Base-by-base conservation (phyloP, 2,113 vertebrate genomes). In the Dicentrarchus labrax region DNA sequence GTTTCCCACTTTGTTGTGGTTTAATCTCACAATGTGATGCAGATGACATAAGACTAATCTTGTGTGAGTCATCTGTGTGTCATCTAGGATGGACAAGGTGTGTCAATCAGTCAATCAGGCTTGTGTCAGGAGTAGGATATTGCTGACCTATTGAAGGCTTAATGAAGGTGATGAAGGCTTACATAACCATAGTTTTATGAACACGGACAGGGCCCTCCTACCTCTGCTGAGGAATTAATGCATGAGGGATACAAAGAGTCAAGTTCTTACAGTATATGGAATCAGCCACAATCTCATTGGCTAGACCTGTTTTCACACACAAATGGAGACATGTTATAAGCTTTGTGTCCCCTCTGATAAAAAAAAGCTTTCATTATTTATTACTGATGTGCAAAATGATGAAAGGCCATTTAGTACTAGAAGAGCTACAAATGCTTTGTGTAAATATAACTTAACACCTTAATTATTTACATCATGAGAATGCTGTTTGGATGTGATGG, bases 21-120 rank as follows among this genome's bases (percentile, higher is more conserved):
- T 17, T 60, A 43, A 43, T 39, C 51, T 65, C 41, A 39, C 38
- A 21, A 17, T 16, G 6, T 30, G 30, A 45, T 57, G n/a, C 45
- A 53, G 22, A 30, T 30, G 30, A 30, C 30, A 30, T 12, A n/a
- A 73, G 36, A 71, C 30, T 53, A 50, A 21, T 62, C 69, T 65
- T 53, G 45, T 64, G 9, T 64, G 10, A 56, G 9, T 41, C 21
- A 64, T 50, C 43, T 72, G 66, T 39, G 45, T 75, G 73, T 62
- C 74, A 61, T 21, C 30, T 6, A 17, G 21, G 41, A 72, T 30
- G 43, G 36, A 59, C 45, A 48, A 54, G 45, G 19, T 56, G 69
- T 61, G 39, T 62, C 60, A 36, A 8, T 65, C 60, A 54, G 30
- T 78, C 56, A 61, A 12, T 36, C 69, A 47, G n/a, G 47, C 54